These are phyloP conservation scores for Thermophis baileyi DNA, from an alignment of 2,113 vertebrate genomes.

Conservation along the genomic window DNA sequence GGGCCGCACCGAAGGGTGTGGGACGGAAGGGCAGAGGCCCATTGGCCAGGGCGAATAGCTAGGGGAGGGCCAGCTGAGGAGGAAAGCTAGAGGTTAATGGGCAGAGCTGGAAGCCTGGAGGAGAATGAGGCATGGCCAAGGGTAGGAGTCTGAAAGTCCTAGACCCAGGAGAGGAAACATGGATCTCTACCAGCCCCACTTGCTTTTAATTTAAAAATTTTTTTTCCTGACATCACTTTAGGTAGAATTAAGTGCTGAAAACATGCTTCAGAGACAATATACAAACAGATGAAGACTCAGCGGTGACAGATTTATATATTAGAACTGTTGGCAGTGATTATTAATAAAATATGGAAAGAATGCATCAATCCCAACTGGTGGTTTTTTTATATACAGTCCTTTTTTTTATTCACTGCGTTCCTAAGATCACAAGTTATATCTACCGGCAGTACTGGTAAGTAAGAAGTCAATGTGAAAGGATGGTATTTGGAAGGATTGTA, in stretches of 20 bases:
- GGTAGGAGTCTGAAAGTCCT: no score
- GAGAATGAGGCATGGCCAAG: no score
- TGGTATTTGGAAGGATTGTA: background rate
- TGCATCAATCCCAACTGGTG: background rate
- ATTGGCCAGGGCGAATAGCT: no score
- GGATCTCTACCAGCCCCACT: background rate
- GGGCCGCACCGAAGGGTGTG: no score
- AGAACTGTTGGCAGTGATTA: background rate
- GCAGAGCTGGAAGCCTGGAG: no score
- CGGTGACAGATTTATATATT: background rate
- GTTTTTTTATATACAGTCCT: no score
- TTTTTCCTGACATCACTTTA: background rate
- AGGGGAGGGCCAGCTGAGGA: no score
- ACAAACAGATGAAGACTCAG: background rate
- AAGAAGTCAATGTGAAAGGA: background rate
- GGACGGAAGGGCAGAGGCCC: no score
- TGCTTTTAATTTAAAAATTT: background rate
- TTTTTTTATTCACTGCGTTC: background rate
- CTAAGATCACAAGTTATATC: background rate
- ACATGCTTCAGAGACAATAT: background rate
- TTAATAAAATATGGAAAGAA: background rate
- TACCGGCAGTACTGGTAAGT: background rate
- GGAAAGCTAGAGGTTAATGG: no score
- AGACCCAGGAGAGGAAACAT: background rate
- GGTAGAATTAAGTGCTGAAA: background rate